Base-by-base conservation (phyloP, 2,113 vertebrate species). In the Anas platyrhynchos region DNA sequence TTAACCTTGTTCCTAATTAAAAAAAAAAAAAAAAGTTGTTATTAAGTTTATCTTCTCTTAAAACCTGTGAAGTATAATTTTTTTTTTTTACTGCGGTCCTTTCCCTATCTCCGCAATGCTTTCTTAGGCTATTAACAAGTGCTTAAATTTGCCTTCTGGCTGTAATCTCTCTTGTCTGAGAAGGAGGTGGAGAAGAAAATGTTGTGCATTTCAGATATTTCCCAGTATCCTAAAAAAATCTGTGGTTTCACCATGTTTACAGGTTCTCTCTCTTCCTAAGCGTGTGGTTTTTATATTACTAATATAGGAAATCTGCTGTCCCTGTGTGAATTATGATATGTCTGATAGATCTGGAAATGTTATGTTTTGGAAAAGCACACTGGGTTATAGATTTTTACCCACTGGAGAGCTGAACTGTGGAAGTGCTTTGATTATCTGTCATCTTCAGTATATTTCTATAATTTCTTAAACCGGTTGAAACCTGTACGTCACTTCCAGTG, bases 191-290 rank as follows among this genome's bases (percentile, higher is more conserved):
- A 93, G 52, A 50, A 85, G 61, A 84, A 91, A 85, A 91, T 65
- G 29, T 67, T 87, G 73, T 63, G 29, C 11, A 11, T 87, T 93
- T 97, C 44, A 68, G 56, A 7, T 89, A 41, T 69, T 96, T 89
- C 67, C 52, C 77, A 73, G 68, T 77, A 73, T 85, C 84, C 59
- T 93, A 90, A 96, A 88, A 88, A n/a, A 65, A 31, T 85, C 14
- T 79, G 62, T 91, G 86, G 59, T 95, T 93, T 95, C 93, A 94
- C 59, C 38, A 38, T 86, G 66, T 92, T 93, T 95, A 88, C 11
- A 41, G 48, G 18, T 78, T 77, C 13, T 68, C 43, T 23, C 13
- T 80, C 32, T 63, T 55, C 80, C 36, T 38, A 65, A 55, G 62
- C 1, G 10, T 26, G 22, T 71, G 13, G 7, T 93, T 92, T 34